Conservation (phyloP, 2,113 vertebrate species). For the Brienomyrus brachyistius region DNA sequence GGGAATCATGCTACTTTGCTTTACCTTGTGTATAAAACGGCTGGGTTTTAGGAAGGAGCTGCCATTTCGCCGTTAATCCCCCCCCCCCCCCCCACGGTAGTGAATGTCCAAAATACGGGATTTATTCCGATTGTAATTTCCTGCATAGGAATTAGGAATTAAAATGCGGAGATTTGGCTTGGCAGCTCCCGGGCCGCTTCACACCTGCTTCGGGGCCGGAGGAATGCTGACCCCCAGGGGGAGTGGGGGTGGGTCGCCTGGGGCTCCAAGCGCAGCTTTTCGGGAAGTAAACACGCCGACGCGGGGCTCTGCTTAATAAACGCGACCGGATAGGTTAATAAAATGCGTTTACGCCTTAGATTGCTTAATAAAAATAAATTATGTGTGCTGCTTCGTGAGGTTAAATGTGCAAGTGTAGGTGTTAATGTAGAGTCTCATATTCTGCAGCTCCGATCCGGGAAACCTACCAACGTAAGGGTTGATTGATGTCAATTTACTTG, state of each 20-base stretch:
- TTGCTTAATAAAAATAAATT: neutral
- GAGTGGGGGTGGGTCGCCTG: slow-evolving; percentile 43
- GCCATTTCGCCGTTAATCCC: neutral
- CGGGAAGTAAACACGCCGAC: neutral
- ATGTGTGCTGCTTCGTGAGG: neutral
- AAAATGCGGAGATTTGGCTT: slow-evolving; percentile 36
- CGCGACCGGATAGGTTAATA: neutral
- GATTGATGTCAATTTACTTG: neutral
- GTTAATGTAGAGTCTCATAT: neutral
- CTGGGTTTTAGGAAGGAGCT: neutral
- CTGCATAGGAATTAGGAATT: slow-evolving; percentile 8
- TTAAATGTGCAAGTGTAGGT: neutral
- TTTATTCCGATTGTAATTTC: neutral
- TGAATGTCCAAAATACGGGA: neutral
- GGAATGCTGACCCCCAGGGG: slow-evolving; percentile 41
- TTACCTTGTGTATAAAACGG: neutral
- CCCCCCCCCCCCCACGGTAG: neutral
- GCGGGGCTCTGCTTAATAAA: neutral
- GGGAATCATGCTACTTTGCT: neutral
- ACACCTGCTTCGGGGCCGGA: slow-evolving; percentile 48
- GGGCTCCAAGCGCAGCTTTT: slow-evolving; percentile 6
- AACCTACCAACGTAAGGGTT: neutral
- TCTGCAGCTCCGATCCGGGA: neutral
- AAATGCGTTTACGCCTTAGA: neutral
- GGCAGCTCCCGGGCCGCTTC: slow-evolving; percentile 28